Conservation (phyloP, 2,797 vertebrate genomes). For the Enoplosus armatus region DNA sequence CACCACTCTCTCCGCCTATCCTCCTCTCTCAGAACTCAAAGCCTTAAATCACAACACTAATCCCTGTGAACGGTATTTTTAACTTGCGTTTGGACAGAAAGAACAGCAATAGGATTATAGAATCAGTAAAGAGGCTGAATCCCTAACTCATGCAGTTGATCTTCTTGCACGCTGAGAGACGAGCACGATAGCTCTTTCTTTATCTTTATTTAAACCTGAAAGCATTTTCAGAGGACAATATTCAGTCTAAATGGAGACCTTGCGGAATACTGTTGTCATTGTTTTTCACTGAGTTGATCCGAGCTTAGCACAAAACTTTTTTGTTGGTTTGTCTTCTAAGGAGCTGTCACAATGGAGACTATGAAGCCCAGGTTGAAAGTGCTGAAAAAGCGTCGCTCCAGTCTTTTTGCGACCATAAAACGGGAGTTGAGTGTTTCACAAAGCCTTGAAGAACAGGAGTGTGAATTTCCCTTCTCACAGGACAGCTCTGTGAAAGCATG, state of each 20-base stretch:
- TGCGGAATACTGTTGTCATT: slow-evolving; percentile 39
- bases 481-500: slow-evolving; percentile 89
- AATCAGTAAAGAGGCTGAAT: slow-evolving; percentile 81
- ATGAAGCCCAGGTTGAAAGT: slow-evolving; percentile 78
- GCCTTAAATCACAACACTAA: slow-evolving; percentile 87
- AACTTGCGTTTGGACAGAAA: slow-evolving; percentile 85
- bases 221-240: slow-evolving; percentile 8
- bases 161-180: slow-evolving; percentile 71
- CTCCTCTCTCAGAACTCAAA: slow-evolving; percentile 74
- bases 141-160: slow-evolving; percentile 78
- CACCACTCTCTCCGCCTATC: slow-evolving; percentile 64
- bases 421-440: slow-evolving; percentile 81
- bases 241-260: slow-evolving; percentile 42
- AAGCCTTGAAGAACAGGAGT: slow-evolving; percentile 78
- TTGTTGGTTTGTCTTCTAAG: slow-evolving; percentile 20
- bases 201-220: slow-evolving; percentile 50
- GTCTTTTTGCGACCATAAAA: slow-evolving; percentile 88
- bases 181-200: slow-evolving; percentile 44
- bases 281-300: slow-evolving; percentile 37
- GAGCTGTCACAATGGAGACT: slow-evolving; percentile 70
- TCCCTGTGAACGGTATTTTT: slow-evolving; percentile 88
- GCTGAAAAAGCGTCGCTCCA: slow-evolving; percentile 82
- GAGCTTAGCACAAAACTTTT: slow-evolving; percentile 4
- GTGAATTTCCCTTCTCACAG: slow-evolving; percentile 88
- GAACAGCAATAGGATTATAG: slow-evolving; percentile 88